A percentile compares a stretch with the other conserved stretches of the same genome.
These are phyloP conservation scores for Phortica okadai DNA, from an alignment of 2,888 invertebrate species.

Conservation along the genomic window DNA sequence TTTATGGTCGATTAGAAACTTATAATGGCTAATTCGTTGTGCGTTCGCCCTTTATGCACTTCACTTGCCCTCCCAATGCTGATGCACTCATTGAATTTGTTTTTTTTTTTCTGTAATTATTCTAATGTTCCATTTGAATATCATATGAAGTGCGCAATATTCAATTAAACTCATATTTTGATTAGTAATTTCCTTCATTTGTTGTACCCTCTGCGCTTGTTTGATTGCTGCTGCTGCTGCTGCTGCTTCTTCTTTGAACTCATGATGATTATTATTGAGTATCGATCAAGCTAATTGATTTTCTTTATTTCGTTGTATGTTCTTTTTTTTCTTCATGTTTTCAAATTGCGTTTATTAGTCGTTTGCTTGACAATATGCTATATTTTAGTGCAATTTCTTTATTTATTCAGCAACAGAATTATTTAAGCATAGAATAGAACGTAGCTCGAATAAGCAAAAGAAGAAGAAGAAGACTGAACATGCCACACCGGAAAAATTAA, in stretches of 20 bases:
- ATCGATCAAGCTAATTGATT: slow-evolving; percentile 49
- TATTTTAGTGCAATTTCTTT: slow-evolving; percentile 41
- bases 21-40: slow-evolving; percentile 66
- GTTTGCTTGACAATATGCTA: slow-evolving; percentile 43
- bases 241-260: slow-evolving; percentile 40
- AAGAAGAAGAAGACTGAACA: neutral
- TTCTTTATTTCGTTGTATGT: slow-evolving; percentile 3
- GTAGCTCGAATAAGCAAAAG: neutral
- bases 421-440: no score
- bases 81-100: slow-evolving; percentile 42
- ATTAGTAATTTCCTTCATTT: slow-evolving; percentile 67
- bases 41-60: slow-evolving; percentile 29
- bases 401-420: slow-evolving; percentile 27
- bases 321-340: neutral
- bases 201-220: neutral
- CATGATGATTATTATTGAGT: slow-evolving; percentile 43
- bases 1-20: slow-evolving; percentile 72
- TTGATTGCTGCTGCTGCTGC: slow-evolving; percentile 3
- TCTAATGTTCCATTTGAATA: slow-evolving; percentile 48
- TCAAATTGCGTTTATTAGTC: slow-evolving; percentile 22
- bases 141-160: slow-evolving; percentile 72
- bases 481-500: slow-evolving; percentile 72
- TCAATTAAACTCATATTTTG: slow-evolving; percentile 71
- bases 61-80: no score
- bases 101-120: slow-evolving; percentile 26